These are phyloP conservation scores for Antidorcas marsupialis DNA, from an alignment of 2,113 vertebrate species.

Conservation along the genomic window DNA sequence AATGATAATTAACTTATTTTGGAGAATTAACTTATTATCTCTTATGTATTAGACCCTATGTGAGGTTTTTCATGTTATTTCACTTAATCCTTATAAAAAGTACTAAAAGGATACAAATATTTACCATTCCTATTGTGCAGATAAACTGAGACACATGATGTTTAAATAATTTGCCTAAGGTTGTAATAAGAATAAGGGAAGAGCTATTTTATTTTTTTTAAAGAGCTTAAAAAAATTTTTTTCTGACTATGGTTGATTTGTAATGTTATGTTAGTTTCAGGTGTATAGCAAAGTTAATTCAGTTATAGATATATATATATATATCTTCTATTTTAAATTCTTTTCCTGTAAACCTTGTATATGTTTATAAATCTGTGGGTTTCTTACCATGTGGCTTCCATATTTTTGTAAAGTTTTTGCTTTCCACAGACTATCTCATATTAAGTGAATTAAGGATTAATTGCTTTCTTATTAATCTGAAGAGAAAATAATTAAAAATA, in stretches of 20 bases:
- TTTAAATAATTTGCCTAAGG: not conserved
- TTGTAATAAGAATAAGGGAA: not conserved
- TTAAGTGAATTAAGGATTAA: not conserved
- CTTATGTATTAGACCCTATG: not conserved
- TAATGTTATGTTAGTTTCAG: not conserved
- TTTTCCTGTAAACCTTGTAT: not conserved
- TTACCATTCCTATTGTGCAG: not conserved
- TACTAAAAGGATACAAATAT: not conserved
- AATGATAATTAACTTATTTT: slow-evolving; percentile 12
- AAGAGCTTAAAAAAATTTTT: not conserved
- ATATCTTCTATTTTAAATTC: not conserved
- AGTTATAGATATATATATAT: not conserved
- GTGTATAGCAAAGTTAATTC: not conserved
- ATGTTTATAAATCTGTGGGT: not conserved
- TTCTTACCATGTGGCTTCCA: not conserved
- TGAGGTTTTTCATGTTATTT: not conserved
- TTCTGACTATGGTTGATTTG: not conserved
- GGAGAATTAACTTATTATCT: not conserved
- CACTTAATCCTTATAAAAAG: not conserved
- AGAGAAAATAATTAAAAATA: not conserved
- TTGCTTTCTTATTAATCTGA: slow-evolving; percentile 15
- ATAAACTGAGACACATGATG: not conserved
- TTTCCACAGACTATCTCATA: not conserved
- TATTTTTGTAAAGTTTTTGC: not conserved
- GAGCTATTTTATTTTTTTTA: not conserved